phyloP scores from a whole-genome alignment of 2,113 vertebrate genomes.

The Cebus imitator region DNA sequence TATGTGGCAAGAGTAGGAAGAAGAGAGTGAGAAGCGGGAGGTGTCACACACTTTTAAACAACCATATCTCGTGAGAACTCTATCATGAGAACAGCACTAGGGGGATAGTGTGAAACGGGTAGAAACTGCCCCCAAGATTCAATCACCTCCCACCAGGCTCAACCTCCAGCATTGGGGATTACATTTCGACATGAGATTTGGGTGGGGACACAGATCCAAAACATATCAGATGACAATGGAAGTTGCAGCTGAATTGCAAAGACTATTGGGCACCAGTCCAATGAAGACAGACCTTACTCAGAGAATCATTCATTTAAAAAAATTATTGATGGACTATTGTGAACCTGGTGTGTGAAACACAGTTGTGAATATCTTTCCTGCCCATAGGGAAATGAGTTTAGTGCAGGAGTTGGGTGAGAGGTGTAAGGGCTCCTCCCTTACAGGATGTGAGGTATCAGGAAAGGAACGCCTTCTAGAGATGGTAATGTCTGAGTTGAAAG shows the following conservation, averaged over 20 bases:
- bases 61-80: too few species aligned
- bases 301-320: constrained; percentile 7
- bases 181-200: too few species aligned
- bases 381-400: background rate
- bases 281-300: constrained; percentile 6
- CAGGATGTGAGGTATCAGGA: background rate
- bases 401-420: background rate
- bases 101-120: too few species aligned
- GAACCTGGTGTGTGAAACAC: background rate
- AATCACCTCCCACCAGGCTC: too few species aligned
- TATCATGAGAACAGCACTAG: too few species aligned
- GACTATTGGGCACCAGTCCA: background rate
- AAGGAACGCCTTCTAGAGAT: background rate
- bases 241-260: background rate
- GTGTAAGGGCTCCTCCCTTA: background rate
- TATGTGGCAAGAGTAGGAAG: too few species aligned
- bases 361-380: background rate
- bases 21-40: too few species aligned
- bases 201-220: too few species aligned
- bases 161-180: too few species aligned
- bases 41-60: too few species aligned
- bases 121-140: too few species aligned
- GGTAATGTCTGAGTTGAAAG: background rate
- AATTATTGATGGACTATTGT: background rate
- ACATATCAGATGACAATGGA: background rate